Base-by-base conservation (phyloP, 2,888 invertebrate genomes). In the Polietes domitor region DNA sequence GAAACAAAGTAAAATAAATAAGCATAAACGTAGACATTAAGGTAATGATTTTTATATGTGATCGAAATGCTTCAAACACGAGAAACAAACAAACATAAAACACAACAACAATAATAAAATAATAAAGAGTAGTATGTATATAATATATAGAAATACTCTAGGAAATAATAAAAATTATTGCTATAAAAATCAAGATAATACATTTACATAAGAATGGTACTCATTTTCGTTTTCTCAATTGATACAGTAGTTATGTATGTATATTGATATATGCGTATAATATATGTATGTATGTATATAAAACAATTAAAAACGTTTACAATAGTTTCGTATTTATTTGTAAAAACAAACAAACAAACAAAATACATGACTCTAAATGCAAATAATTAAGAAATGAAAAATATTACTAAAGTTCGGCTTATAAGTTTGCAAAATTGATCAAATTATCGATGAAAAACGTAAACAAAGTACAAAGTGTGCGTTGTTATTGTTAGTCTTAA, bases 131-230 rank as follows among this genome's bases (percentile, higher is more conserved):
- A 63, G 17, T 63, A 19, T 12, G 24, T 53, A 55, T 68, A 58
- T 24, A 80, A 43, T n/a, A 50, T 47, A 73, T 28, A 71, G 41
- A 73, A 74, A 75, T 74, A 47, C 37, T 79, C 77, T 77, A 83
- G 41, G 58, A 37, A 81, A 72, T 70, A 71, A 82, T 73, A 73
- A 37, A 76, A 53, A 50, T 50, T 70, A 71, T 37, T 55, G 9
- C 53, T 73, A 73, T 15, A 73, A 37, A 72, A 53, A 70, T 47
- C 17, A 15, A 71, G 12, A 80, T 78, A 76, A 72, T 76, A 84
- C 75, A 81, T 84, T 72, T 81, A 75, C 71, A 81, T 76, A 75
- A 75, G 71, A 71, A 75, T 73, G 77, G 72, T 73, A 73, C 21
- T 43, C 47, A 47, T 65, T 65, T 32, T 50, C 26, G n/a, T 50